phyloP scores from a whole-genome alignment of 2,797 vertebrate genomes.

The Tokudaia muenninki region DNA sequence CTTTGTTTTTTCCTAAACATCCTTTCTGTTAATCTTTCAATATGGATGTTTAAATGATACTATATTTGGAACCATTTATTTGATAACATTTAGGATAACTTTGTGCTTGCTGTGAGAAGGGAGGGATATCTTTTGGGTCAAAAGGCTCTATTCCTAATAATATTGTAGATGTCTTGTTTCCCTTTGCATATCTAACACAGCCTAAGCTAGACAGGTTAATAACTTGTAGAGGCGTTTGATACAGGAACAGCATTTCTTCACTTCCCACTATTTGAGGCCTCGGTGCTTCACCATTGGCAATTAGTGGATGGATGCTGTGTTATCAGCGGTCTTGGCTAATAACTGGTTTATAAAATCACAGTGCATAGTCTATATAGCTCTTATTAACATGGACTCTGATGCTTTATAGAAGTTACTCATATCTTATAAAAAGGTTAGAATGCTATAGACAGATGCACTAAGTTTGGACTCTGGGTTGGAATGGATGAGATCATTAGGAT shows the following conservation, averaged over 20 bases:
- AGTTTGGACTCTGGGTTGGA: neutral
- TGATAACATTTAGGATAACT: neutral
- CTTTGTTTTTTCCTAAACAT: neutral
- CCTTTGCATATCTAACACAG: neutral
- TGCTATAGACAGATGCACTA: neutral
- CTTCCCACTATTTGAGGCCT: slow-evolving; percentile 19
- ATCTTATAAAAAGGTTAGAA: neutral
- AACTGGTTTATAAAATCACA: slow-evolving; percentile 4
- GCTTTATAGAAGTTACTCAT: neutral
- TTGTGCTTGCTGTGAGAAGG: neutral
- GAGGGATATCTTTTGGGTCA: neutral
- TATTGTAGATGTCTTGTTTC: neutral
- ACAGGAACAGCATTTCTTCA: neutral
- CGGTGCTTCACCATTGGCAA: neutral
- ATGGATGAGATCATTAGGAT: slow-evolving; percentile 19
- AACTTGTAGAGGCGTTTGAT: neutral
- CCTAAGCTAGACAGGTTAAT: neutral
- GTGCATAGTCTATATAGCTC: neutral
- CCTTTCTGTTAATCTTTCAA: neutral
- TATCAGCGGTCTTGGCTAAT: neutral
- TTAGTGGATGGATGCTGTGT: neutral
- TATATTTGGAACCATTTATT: neutral
- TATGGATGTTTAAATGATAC: neutral
- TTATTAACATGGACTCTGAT: neutral
- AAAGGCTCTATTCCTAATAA: neutral